Evolutionary conservation across 1,140 invertebrate species (phyloP).

Genomic region (Procambarus clarkii): DNA sequence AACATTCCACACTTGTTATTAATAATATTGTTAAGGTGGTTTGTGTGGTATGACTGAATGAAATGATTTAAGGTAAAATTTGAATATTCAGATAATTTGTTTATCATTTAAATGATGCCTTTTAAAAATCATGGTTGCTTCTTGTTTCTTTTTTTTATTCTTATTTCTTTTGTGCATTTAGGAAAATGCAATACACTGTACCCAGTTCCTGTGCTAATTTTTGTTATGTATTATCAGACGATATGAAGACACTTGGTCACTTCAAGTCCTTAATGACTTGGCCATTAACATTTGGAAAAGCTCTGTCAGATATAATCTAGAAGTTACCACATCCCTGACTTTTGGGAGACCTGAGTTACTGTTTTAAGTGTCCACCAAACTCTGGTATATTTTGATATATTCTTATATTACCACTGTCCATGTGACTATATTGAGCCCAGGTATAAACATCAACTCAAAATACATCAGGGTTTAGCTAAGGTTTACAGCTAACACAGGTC

Average conservation of each 20-base stretch:
- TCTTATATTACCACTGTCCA: constrained; percentile 44
- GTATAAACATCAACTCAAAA: constrained; percentile 47
- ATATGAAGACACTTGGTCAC: not conserved
- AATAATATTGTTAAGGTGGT: not conserved
- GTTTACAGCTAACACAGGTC: constrained; percentile 41
- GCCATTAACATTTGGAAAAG: not conserved
- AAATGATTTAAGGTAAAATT: not conserved
- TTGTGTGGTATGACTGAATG: not conserved
- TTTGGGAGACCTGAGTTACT: constrained; percentile 33
- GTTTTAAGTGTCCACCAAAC: constrained; percentile 58
- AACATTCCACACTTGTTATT: constrained; percentile 6
- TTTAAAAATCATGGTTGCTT: not conserved
- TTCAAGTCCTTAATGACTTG: not conserved
- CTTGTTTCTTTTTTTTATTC: too few species aligned
- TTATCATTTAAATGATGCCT: not conserved
- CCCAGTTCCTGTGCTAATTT: too few species aligned
- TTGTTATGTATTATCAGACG: not conserved
- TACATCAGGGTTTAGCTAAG: constrained; percentile 52
- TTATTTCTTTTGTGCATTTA: too few species aligned
- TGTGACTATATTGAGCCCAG: constrained; percentile 57
- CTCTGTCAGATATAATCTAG: not conserved
- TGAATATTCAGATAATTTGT: not conserved
- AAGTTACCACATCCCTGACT: not conserved
- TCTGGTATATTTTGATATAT: constrained; percentile 59
- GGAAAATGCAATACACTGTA: too few species aligned